Conservation (phyloP, 2,888 invertebrate genomes). For the Drosophila longiperda region DNA sequence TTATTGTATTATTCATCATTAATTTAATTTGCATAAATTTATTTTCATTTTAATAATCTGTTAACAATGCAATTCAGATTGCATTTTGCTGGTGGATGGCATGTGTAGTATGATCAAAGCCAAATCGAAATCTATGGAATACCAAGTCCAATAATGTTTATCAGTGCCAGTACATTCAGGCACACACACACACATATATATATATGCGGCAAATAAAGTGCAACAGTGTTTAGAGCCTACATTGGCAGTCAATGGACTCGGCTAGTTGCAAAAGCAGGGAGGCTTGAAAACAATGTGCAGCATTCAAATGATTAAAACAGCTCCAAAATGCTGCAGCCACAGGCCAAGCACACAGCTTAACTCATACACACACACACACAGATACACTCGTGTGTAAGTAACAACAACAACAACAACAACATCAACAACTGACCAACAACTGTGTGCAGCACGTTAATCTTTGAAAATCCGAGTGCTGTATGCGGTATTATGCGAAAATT, state of each 20-base stretch:
- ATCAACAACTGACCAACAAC: constrained; percentile 64
- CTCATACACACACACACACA: constrained; percentile 26
- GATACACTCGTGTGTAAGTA: neutral
- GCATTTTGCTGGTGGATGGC: constrained; percentile 30
- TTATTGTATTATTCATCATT: constrained; percentile 32
- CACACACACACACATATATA: constrained; percentile 23
- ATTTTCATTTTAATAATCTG: constrained; percentile 75
- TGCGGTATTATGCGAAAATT: constrained; percentile 86
- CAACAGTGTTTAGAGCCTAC: constrained; percentile 67
- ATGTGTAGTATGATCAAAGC: constrained; percentile 48
- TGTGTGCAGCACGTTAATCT: constrained; percentile 84
- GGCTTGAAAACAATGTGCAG: constrained; percentile 74
- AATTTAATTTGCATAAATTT: constrained; percentile 70
- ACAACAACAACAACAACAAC: constrained; percentile 14
- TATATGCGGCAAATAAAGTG: constrained; percentile 63
- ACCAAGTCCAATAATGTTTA: constrained; percentile 62
- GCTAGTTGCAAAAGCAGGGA: neutral
- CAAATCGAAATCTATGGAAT: constrained; percentile 43
- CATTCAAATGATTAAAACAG: constrained; percentile 81
- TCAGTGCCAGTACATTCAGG: constrained; percentile 60
- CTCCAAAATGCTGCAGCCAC: constrained; percentile 72
- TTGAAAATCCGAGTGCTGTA: constrained; percentile 85
- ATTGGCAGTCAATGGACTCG: constrained; percentile 20
- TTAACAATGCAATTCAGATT: constrained; percentile 64
- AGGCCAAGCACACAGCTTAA: constrained; percentile 58